A percentile compares a stretch with the other conserved stretches of the same genome.
Evolutionary conservation across 2,797 vertebrate genomes (phyloP).

Genomic region (Todus mexicanus): DNA sequence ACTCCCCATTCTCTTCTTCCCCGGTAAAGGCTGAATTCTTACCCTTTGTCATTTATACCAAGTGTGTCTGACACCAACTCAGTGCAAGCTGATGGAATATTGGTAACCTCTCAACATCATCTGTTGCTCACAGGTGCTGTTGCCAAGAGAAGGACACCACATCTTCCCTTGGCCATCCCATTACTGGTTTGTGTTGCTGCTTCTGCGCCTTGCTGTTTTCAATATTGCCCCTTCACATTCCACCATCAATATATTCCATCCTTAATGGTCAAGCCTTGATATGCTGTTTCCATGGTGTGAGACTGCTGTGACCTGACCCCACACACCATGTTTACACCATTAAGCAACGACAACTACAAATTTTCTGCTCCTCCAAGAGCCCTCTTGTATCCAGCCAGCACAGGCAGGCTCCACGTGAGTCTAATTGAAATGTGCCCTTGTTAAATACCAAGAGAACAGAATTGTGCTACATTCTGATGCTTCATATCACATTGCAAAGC

Average conservation of each 20-base stretch:
- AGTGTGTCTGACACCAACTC: neutral
- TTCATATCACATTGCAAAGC: neutral
- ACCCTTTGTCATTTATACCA: neutral
- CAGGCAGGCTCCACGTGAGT: neutral
- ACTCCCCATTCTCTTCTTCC: neutral
- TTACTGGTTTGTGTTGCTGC: neutral
- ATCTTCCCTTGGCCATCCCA: neutral
- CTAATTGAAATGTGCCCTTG: neutral
- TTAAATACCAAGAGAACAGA: neutral
- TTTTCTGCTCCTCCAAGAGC: neutral
- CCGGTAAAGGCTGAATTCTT: neutral
- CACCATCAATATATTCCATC: neutral
- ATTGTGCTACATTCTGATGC: neutral
- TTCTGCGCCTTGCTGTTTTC: neutral
- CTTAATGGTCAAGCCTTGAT: neutral
- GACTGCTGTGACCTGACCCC: neutral
- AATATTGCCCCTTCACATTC: neutral
- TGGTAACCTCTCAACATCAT: neutral
- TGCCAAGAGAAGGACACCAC: neutral
- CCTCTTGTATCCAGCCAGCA: neutral
- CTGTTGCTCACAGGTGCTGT: neutral
- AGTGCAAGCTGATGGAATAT: neutral
- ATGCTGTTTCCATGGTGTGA: neutral
- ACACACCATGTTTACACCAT: neutral
- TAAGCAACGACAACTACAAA: neutral